Evolutionary conservation across 1,140 invertebrate genomes (phyloP), one percentile per base, ranked within the genome.

Genomic region (Hycleus phaleratus): DNA sequence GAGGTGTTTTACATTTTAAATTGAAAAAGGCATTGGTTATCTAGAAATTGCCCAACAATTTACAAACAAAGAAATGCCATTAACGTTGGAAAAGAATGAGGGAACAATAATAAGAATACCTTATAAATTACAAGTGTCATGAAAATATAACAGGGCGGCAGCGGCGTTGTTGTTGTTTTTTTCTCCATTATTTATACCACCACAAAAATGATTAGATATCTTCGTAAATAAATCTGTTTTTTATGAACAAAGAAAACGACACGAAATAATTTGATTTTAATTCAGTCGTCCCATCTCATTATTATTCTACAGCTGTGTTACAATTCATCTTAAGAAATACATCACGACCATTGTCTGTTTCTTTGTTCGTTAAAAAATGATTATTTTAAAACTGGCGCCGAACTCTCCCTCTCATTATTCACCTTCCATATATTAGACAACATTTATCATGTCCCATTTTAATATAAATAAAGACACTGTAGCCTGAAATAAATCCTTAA

Each of bases 71-170:
- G 51, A 53, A 53, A 53, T 12, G 42, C 51, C 51, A 53, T 53
- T 53, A 53, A 53, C 51, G 51, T 53, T 42, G 42, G 32, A 32
- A 53, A 49, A 53, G 51, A 46, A 53, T 25, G 51, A 53, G 32
- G 32, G 51, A 53, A 53, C 51, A 53, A 53, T 53, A 45, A 53
- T 53, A 53, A 53, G 51, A 53, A 53, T 53, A 53, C 51, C 46
- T 45, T 53, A 53, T 53, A 53, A 53, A 53, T 53, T 53, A 53
- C 32, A 53, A 53, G 51, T 53, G 51, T 53, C 51, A 53, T 39
- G 39, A 45, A 53, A 53, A 45, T 32, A 32, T 32, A 32, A 32
- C 51, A 53, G 51, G 10, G 51, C 11, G 32, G 4, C 7, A 7
- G 32, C 32, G 4, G 32, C 4, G 32, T 32, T 7, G 2, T 4